These are phyloP conservation scores for Eupeodes corollae DNA, from an alignment of 1,140 invertebrate species.

Conservation along the genomic window DNA sequence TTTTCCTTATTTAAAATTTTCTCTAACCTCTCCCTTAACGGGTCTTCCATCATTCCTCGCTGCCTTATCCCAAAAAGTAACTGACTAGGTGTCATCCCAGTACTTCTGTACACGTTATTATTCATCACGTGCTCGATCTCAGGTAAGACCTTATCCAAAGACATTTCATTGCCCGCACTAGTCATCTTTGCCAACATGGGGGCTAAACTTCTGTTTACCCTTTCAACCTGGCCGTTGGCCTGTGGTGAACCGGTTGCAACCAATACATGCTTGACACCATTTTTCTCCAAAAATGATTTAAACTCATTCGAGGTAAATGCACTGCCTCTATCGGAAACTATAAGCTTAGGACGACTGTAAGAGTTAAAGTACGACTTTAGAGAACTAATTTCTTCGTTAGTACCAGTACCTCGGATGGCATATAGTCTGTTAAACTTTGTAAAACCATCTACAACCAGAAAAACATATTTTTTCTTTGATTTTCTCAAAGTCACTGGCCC, in stretches of 20 bases:
- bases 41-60: slow-evolving; percentile 2
- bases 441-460: slow-evolving; percentile 35
- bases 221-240: slow-evolving; percentile 12
- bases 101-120: slow-evolving; percentile 15
- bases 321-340: slow-evolving; percentile 22
- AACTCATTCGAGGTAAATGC: slow-evolving; percentile 22
- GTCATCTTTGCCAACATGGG: slow-evolving; percentile 12
- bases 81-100: slow-evolving; percentile 11
- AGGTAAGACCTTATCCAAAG: slow-evolving; percentile 13
- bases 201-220: slow-evolving; percentile 11
- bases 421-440: slow-evolving; percentile 11
- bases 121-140: slow-evolving; percentile 20
- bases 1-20: too few species aligned
- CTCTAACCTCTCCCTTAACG: slow-evolving; percentile 5
- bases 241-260: slow-evolving; percentile 11
- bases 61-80: slow-evolving; percentile 12
- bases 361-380: slow-evolving; percentile 11
- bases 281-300: slow-evolving; percentile 10
- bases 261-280: slow-evolving; percentile 10
- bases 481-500: slow-evolving; percentile 27
- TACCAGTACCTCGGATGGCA: slow-evolving; percentile 9
- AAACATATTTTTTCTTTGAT: slow-evolving; percentile 36
- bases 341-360: slow-evolving; percentile 11
- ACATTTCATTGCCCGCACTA: not conserved
- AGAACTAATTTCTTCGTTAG: slow-evolving; percentile 18